Percentiles rank a stretch among this genome's conserved stretches.
phyloP scores from a whole-genome alignment of 2,888 invertebrate species.

The Seira ritae region DNA sequence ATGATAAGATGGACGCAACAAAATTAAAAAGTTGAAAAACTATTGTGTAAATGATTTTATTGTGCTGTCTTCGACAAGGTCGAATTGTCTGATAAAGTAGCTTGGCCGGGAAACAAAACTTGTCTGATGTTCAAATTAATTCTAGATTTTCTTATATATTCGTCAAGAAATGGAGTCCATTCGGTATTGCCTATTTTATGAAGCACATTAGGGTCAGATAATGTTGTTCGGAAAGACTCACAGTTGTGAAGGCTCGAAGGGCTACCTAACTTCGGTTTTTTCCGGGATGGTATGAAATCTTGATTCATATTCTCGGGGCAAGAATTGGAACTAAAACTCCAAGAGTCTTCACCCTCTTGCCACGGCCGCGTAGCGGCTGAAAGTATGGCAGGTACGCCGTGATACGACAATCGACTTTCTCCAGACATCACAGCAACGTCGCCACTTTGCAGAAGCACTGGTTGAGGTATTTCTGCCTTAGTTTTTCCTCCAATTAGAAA shows the following conservation, averaged over 20 bases:
- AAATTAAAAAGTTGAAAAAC: too few relatives aligned
- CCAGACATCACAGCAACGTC: conserved; percentile 95
- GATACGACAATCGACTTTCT: conserved; percentile 89
- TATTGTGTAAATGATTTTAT: too few relatives aligned
- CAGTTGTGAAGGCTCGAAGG: conserved; percentile 64
- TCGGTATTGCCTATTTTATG: conserved; percentile 31
- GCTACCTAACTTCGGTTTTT: conserved; percentile 31
- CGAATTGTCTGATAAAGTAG: conserved; percentile 3
- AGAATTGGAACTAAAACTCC: neutral
- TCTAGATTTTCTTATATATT: conserved; percentile 84
- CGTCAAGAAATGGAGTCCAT: conserved; percentile 79
- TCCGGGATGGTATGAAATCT: neutral
- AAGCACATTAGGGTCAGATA: conserved; percentile 1
- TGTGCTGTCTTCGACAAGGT: neutral
- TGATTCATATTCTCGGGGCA: neutral
- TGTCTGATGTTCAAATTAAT: conserved; percentile 97
- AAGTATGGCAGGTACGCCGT: conserved; percentile 94
- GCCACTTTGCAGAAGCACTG: conserved; percentile 89
- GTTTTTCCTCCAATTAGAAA: conserved; percentile 92
- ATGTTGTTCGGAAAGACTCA: neutral
- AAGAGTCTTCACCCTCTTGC: conserved; percentile 74
- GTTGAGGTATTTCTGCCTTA: conserved; percentile 82
- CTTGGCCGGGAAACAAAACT: conserved; percentile 83
- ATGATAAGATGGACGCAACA: too few relatives aligned
- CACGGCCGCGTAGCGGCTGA: conserved; percentile 78